Base-by-base conservation (phyloP, 2,888 invertebrate species). In the Clitarchus hookeri region DNA sequence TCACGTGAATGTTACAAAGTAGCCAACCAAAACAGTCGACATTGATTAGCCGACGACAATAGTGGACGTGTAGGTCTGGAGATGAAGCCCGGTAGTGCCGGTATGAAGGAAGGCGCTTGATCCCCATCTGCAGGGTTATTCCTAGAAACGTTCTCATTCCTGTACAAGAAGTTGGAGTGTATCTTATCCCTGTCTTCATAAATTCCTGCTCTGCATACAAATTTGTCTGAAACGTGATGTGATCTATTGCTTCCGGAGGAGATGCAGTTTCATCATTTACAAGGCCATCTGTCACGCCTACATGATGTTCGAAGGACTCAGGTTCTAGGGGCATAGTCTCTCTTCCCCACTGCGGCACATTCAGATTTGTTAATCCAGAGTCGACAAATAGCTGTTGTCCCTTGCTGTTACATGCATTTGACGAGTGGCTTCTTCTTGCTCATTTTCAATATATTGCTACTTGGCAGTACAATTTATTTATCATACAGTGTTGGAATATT, bases 81-180 rank as follows among this genome's bases (percentile, higher is more conserved):
- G 77, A 65, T 44, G 77, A 77, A 19, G 65, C 11, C 85, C 85
- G 78, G 79, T 44, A 85, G n/a, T 85, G 78, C 78, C 85, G 13
- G 26, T 85, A 85, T 25, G 77, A 77, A 9, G 78, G 25, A 27
- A 85, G n/a, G 25, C 25, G 77, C 27, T 85, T 85, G 27, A 78
- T 65, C 11, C 78, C 85, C 85, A 85, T 85, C 77, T 78, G 23
- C 16, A 85, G 44, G 44, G 77, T 78, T 19, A 85, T 85, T 27
- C 85, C 85, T 77, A 85, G 12, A 77, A 85, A 85, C n/a, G 85
- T 78, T 77, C 44, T 44, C 0, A 78, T 77, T 27, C 89, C 89
- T 84, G 65, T 65, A 65, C 11, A 8, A 65, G 65, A 65, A 65
- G 65, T 65, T 65, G 65, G 65, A 65, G 65, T 65, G 65, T 65